phyloP scores from a whole-genome alignment of 2,888 invertebrate species.

The Agrochola lota region DNA sequence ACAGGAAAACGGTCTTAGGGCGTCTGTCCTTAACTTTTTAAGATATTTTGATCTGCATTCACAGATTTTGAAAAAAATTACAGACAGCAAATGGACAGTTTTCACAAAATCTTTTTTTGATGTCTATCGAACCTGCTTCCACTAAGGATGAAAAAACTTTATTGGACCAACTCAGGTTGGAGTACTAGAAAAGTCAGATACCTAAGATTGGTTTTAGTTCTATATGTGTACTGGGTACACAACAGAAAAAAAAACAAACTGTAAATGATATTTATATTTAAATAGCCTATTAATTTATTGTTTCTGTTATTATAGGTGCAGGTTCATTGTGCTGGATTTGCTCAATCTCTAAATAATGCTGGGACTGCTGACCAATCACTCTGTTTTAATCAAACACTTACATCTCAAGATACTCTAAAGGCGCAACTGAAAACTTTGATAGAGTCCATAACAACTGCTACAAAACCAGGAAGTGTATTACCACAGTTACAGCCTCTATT shows the following conservation, averaged over 20 bases:
- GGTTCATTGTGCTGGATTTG: conserved; percentile 62
- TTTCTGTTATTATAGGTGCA: conserved; percentile 55
- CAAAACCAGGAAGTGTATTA: conserved; percentile 72
- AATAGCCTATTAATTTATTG: background rate
- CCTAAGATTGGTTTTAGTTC: background rate
- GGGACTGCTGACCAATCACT: conserved; percentile 57
- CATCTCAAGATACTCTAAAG: conserved; percentile 81
- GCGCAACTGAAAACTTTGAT: conserved; percentile 74
- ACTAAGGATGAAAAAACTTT: too few relatives aligned
- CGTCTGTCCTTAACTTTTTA: too few relatives aligned
- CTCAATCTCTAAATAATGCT: conserved; percentile 47
- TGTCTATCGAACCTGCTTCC: too few relatives aligned
- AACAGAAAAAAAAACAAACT: background rate
- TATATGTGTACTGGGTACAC: background rate
- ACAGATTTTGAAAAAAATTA: too few relatives aligned
- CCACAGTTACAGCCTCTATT: conserved; percentile 76
- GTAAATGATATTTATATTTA: background rate
- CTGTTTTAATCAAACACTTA: conserved; percentile 64
- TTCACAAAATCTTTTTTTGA: too few relatives aligned
- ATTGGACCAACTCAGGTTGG: too few relatives aligned
- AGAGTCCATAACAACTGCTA: conserved; percentile 66
- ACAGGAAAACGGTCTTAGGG: too few relatives aligned
- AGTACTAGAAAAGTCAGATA: background rate
- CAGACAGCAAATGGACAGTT: too few relatives aligned
- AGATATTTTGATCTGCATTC: too few relatives aligned